phyloP scores from a whole-genome alignment of 35 echinoderm and acorn worm species.

The Ptychodera flava region DNA sequence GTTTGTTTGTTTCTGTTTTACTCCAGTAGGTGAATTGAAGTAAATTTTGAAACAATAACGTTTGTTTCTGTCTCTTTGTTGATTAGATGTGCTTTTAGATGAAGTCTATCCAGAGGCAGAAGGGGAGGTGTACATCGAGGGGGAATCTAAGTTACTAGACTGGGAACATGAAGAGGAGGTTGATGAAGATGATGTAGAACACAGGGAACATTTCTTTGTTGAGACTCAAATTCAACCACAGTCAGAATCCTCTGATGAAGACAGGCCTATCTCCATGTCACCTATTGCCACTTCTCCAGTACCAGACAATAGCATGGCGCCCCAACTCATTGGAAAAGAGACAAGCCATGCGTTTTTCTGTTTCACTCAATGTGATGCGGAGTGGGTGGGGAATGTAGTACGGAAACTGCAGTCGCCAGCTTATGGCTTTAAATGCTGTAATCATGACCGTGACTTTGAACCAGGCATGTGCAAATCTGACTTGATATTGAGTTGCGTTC shows the following conservation, averaged over 20 bases:
- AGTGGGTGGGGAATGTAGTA: conserved; percentile 76
- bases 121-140: too few species aligned
- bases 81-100: not conserved
- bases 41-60: too few species aligned
- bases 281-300: not conserved
- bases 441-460: conserved; percentile 68
- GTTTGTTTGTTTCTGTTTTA: too few species aligned
- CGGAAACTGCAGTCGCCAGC: conserved; percentile 70
- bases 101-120: not conserved
- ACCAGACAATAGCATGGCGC: conserved; percentile 46
- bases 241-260: not conserved
- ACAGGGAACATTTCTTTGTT: not conserved
- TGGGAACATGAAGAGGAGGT: too few species aligned
- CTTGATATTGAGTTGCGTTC: conserved; percentile 72
- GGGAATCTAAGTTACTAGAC: not conserved
- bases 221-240: not conserved
- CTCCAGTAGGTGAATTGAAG: too few species aligned
- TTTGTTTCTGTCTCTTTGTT: too few species aligned
- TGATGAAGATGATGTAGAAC: not conserved
- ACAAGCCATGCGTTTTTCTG: conserved; percentile 96
- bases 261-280: not conserved
- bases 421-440: conserved; percentile 72
- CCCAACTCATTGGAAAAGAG: conserved; percentile 72
- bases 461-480: conserved; percentile 64
- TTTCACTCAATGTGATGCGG: conserved; percentile 58